phyloP scores from a whole-genome alignment of 1,140 invertebrate genomes.

The Leucophenga varia region DNA sequence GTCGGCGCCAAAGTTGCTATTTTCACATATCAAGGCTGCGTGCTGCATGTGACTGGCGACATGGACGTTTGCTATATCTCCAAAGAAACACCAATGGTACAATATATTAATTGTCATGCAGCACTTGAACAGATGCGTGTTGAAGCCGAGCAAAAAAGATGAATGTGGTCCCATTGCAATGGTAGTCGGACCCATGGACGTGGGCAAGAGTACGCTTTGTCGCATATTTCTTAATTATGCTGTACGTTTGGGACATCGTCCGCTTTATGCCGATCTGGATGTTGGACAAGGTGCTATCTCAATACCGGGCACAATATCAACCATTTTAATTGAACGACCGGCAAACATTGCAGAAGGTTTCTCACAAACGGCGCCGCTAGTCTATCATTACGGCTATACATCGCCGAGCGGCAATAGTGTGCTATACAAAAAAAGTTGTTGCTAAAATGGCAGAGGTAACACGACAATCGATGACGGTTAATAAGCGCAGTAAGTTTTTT shows the following conservation, averaged over 20 bases:
- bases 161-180: slow-evolving; percentile 80
- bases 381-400: slow-evolving; percentile 93
- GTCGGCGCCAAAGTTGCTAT: slow-evolving; percentile 92
- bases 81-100: slow-evolving; percentile 91
- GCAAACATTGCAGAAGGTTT: slow-evolving; percentile 92
- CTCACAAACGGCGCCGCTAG: slow-evolving; percentile 84
- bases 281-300: slow-evolving; percentile 93
- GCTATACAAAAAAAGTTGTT: slow-evolving; percentile 84
- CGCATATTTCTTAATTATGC: slow-evolving; percentile 92
- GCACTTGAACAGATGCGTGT: slow-evolving; percentile 87
- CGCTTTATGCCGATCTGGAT: slow-evolving; percentile 95
- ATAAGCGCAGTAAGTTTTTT: slow-evolving; percentile 76
- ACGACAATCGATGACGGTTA: slow-evolving; percentile 79
- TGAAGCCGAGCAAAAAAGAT: slow-evolving; percentile 72
- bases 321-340: slow-evolving; percentile 85
- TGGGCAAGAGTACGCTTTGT: slow-evolving; percentile 93
- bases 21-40: slow-evolving; percentile 95
- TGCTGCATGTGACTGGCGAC: slow-evolving; percentile 78
- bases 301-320: slow-evolving; percentile 88
- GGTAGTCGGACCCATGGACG: slow-evolving; percentile 92
- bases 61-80: slow-evolving; percentile 92
- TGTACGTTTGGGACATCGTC: slow-evolving; percentile 78
- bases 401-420: slow-evolving; percentile 75
- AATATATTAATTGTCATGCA: slow-evolving; percentile 89
- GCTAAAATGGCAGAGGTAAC: slow-evolving; percentile 84